These are phyloP conservation scores for Triplophysa yarkandensis DNA, from an alignment of 2,797 vertebrate genomes.

Conservation along the genomic window DNA sequence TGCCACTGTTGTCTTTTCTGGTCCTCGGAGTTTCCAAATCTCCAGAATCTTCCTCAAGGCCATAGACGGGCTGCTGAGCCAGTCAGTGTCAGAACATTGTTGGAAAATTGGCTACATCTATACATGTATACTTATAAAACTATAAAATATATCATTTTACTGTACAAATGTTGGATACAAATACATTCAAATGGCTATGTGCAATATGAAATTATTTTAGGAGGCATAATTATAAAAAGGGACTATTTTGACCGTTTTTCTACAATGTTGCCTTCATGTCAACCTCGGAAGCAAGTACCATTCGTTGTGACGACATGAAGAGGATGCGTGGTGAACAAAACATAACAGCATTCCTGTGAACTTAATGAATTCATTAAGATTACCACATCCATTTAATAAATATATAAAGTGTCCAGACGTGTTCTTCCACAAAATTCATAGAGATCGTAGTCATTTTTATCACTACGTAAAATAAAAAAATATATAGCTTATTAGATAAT, in stretches of 20 bases:
- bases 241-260: neutral
- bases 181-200: slow-evolving; percentile 60
- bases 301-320: too few relatives aligned
- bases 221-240: slow-evolving; percentile 47
- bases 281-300: too few relatives aligned
- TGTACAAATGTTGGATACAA: slow-evolving; percentile 47
- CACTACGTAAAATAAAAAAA: too few relatives aligned
- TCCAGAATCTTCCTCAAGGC: slow-evolving; percentile 19
- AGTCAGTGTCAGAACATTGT: slow-evolving; percentile 41
- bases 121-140: slow-evolving; percentile 49
- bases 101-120: slow-evolving; percentile 36
- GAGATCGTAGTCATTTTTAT: too few relatives aligned
- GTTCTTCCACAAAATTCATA: too few relatives aligned
- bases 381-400: too few relatives aligned
- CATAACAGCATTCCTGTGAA: too few relatives aligned
- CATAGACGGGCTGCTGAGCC: slow-evolving; percentile 39
- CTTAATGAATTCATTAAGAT: too few relatives aligned
- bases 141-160: slow-evolving; percentile 45
- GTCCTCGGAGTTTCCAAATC: neutral
- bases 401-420: too few relatives aligned
- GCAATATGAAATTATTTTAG: slow-evolving; percentile 44
- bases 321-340: too few relatives aligned
- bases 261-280: neutral
- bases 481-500: too few relatives aligned
- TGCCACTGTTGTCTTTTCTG: neutral